Evolutionary conservation across 2,113 vertebrate genomes (phyloP), one percentile per base, ranked within the genome.

Genomic region (Odocoileus virginianus): DNA sequence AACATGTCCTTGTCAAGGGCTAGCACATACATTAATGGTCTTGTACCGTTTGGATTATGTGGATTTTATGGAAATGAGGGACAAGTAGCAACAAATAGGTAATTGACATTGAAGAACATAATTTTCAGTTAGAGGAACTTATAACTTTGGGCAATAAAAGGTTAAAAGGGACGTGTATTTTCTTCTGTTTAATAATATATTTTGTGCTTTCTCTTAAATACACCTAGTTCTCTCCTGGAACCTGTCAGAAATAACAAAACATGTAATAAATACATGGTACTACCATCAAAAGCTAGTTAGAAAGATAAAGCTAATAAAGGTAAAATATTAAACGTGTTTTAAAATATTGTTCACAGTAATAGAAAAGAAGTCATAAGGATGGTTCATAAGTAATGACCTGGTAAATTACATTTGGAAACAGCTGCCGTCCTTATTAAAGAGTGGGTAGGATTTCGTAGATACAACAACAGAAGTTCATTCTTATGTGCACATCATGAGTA

Each of bases 41-140:
- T 87, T 78, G 10, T 52, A 30, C 25, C 19, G 13, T 36, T 97
- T 97, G 40, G 5, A 36, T 91, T 89, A 57, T 61, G 52, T 97
- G 52, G 43, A 47, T 92, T 96, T 96, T 89, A 92, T 60, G 50
- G 90, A 93, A 96, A 52, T 78, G 33, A 76, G 28, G 64, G 52
- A 76, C 8, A 92, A 54, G 33, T 71, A 91, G 23, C 13, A 95
- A 40, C 30, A 95, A 57, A 50, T 89, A 76, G 12, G 83, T 86
- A 95, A 64, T 50, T 84, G 36, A 36, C 16, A 83, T 54, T 79
- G 43, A 67, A 94, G n/a, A 67, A 83, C 25, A 25, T 79, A 64
- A 81, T 58, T 89, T 94, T 94, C 28, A 57, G 4, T 82, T 88
- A 36, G 79, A 94, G 4, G 21, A 43, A 82, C 36, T 97, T 90